A percentile compares a stretch with the other conserved stretches of the same genome.
Evolutionary conservation across 2,113 vertebrate species (phyloP).

Genomic region (Callionymus lyra): DNA sequence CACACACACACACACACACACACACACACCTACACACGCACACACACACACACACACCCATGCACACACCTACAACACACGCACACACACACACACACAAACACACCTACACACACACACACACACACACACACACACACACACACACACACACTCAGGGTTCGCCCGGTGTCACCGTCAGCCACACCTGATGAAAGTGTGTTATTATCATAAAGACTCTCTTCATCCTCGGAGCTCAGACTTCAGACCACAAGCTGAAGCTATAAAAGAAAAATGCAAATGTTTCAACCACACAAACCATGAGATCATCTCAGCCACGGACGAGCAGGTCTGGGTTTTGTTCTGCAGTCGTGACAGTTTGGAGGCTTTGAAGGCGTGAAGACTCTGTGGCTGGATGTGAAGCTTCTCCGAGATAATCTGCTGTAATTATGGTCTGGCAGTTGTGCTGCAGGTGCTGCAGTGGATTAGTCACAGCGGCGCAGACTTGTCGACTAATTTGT

Average conservation of each 20-base stretch:
- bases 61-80: no score
- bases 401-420: conserved; percentile 25
- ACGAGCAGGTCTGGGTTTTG: no score
- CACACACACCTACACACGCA: no score
- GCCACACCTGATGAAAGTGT: conserved; percentile 33
- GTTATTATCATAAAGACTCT: conserved; percentile 44
- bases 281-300: conserved; percentile 33
- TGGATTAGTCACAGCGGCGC: conserved; percentile 43
- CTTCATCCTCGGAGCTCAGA: conserved; percentile 20
- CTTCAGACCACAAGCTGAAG: conserved; percentile 18
- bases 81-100: no score
- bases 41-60: no score
- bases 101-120: no score
- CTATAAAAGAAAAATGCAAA: conserved; percentile 36
- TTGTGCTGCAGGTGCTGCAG: conserved; percentile 57
- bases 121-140: no score
- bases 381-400: no score
- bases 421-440: conserved; percentile 55
- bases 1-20: no score
- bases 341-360: no score
- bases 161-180: conserved; percentile 2
- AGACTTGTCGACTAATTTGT: conserved; percentile 51
- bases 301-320: conserved; percentile 7
- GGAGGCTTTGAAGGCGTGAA: no score
- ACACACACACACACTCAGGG: no score